Conservation (phyloP, 1,140 invertebrate genomes). For the Hypsibius dujardini region DNA sequence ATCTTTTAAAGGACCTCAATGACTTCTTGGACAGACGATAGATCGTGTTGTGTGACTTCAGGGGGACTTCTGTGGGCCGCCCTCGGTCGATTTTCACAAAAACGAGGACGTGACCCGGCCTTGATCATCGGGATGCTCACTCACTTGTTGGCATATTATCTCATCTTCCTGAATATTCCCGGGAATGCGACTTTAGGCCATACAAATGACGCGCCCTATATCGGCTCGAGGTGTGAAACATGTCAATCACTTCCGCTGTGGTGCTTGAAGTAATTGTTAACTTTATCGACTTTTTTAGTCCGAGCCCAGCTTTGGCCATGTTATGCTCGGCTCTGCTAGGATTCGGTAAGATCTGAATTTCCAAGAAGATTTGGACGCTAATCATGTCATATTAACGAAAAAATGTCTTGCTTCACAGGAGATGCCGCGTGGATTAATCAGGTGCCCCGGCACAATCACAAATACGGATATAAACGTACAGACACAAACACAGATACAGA, state of each 20-base stretch:
- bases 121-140: constrained; percentile 61
- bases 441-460: background rate
- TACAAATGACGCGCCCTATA: constrained; percentile 41
- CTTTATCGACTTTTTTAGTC: background rate
- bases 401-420: background rate
- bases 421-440: constrained; percentile 12
- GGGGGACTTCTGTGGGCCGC: constrained; percentile 70
- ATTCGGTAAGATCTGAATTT: background rate
- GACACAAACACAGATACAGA: too few species aligned
- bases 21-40: too few species aligned
- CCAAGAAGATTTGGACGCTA: background rate
- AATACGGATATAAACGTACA: background rate
- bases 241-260: background rate
- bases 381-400: background rate
- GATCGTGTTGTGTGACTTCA: constrained; percentile 26
- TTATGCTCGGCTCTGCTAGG: constrained; percentile 1
- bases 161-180: constrained; percentile 72
- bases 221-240: constrained; percentile 35
- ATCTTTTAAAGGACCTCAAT: background rate
- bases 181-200: constrained; percentile 50
- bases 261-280: background rate
- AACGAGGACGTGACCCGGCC: constrained; percentile 66
- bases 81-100: constrained; percentile 60
- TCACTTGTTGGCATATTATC: constrained; percentile 57
- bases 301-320: background rate